phyloP scores from a whole-genome alignment of 2,113 vertebrate genomes.

The Nematolebias whitei region DNA sequence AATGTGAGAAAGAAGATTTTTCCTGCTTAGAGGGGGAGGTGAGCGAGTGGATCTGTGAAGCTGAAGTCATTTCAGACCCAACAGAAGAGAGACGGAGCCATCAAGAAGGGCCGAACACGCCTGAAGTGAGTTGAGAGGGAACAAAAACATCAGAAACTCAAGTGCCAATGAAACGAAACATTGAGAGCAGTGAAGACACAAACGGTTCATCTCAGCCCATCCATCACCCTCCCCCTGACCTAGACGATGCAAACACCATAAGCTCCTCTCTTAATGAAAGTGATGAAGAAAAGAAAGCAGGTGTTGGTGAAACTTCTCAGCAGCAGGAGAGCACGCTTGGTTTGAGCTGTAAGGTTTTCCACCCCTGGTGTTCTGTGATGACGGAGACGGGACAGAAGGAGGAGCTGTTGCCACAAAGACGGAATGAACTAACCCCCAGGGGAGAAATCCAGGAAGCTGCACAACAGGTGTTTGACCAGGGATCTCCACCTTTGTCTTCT shows the following conservation, averaged over 20 bases:
- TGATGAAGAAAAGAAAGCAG: slow-evolving; percentile 45
- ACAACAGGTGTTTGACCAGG: slow-evolving; percentile 76
- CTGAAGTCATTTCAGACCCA: slow-evolving; percentile 37
- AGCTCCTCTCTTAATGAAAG: slow-evolving; percentile 53
- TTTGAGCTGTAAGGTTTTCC: slow-evolving; percentile 24
- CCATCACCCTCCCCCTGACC: slow-evolving; percentile 2
- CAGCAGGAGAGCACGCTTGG: slow-evolving; percentile 34
- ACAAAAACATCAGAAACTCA: slow-evolving; percentile 7
- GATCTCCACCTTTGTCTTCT: slow-evolving; percentile 72
- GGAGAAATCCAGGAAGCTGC: slow-evolving; percentile 71
- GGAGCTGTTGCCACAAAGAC: slow-evolving; percentile 50
- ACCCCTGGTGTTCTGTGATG: background rate
- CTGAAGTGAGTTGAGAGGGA: background rate
- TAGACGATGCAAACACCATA: background rate
- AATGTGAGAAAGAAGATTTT: slow-evolving; percentile 17
- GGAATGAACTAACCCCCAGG: slow-evolving; percentile 14
- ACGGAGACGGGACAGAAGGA: slow-evolving; percentile 60
- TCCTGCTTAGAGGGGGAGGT: slow-evolving; percentile 18
- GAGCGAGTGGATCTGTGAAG: slow-evolving; percentile 30
- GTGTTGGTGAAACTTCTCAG: slow-evolving; percentile 22
- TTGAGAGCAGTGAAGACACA: background rate
- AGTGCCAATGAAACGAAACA: slow-evolving; percentile 6
- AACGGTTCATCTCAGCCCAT: background rate
- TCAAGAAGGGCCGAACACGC: slow-evolving; percentile 8
- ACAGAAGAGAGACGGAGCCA: slow-evolving; percentile 8